phyloP scores from a whole-genome alignment of 2,888 invertebrate species.

The Lasioglossum malachurum region DNA sequence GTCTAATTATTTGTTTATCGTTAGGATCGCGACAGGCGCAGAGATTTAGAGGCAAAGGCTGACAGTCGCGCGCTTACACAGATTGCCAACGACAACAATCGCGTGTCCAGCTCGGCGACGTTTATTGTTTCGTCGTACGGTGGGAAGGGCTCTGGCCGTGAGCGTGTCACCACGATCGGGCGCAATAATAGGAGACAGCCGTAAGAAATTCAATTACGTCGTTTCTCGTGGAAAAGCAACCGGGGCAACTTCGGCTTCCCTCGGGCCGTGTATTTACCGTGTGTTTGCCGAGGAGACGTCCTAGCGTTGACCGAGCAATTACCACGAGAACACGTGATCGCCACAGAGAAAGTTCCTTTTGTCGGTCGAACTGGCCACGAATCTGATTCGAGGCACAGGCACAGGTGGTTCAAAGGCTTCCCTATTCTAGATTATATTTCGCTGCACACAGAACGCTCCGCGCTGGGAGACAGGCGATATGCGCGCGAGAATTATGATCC shows the following conservation, averaged over 20 bases:
- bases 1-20: constrained; percentile 13
- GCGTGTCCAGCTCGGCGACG: neutral
- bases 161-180: constrained; percentile 3
- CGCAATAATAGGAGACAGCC: constrained; percentile 29
- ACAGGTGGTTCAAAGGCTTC: neutral
- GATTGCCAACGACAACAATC: neutral
- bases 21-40: neutral
- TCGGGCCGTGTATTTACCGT: constrained; percentile 20
- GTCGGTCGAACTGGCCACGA: neutral
- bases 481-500: neutral
- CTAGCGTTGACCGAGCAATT: constrained; percentile 39
- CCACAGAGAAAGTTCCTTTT: neutral
- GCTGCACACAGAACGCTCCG: neutral
- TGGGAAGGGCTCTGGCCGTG: neutral
- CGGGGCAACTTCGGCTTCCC: constrained; percentile 12
- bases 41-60: neutral
- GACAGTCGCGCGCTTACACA: neutral
- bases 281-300: constrained; percentile 39
- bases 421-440: neutral
- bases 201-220: constrained; percentile 49
- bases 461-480: neutral
- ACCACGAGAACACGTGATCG: constrained; percentile 16
- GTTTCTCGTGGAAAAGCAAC: constrained; percentile 29
- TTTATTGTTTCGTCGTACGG: constrained; percentile 35
- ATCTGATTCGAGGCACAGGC: neutral